Evolutionary conservation across 1,140 invertebrate genomes (phyloP).

Genomic region (Nixonia krombeini): DNA sequence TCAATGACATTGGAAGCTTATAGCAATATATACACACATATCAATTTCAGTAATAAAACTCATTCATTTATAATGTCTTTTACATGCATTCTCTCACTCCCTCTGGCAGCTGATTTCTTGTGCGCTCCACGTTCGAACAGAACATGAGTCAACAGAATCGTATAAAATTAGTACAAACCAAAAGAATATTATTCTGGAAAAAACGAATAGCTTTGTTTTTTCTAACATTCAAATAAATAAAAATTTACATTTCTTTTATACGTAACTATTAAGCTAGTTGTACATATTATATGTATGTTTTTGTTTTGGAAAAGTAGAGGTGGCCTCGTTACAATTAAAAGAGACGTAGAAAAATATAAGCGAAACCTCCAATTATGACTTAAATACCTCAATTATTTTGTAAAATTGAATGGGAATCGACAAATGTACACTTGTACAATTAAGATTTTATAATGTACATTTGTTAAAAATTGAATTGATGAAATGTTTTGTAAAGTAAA

Average conservation of each 20-base stretch:
- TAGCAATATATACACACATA: slow-evolving; percentile 67
- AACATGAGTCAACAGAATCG: too few relatives aligned
- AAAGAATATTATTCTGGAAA: not conserved
- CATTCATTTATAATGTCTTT: slow-evolving; percentile 1
- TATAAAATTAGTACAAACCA: not conserved
- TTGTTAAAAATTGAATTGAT: slow-evolving; percentile 1
- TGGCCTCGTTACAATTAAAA: not conserved
- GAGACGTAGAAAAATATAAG: not conserved
- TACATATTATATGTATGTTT: too few relatives aligned
- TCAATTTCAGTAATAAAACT: slow-evolving; percentile 29
- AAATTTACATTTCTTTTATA: slow-evolving; percentile 1
- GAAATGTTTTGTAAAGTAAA: too few relatives aligned
- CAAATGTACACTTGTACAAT: slow-evolving; percentile 1
- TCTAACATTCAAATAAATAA: slow-evolving; percentile 1
- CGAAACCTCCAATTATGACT: not conserved
- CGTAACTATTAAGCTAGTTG: not conserved
- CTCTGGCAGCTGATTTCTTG: slow-evolving; percentile 3
- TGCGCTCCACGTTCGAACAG: not conserved
- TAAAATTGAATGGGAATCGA: not conserved
- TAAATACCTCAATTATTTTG: too few relatives aligned
- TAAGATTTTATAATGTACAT: slow-evolving; percentile 2
- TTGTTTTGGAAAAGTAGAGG: not conserved
- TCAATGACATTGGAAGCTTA: slow-evolving; percentile 92
- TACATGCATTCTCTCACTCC: not conserved
- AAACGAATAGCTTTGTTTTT: not conserved